Conservation (phyloP, 2,888 invertebrate genomes). For the Baronia brevicornis region DNA sequence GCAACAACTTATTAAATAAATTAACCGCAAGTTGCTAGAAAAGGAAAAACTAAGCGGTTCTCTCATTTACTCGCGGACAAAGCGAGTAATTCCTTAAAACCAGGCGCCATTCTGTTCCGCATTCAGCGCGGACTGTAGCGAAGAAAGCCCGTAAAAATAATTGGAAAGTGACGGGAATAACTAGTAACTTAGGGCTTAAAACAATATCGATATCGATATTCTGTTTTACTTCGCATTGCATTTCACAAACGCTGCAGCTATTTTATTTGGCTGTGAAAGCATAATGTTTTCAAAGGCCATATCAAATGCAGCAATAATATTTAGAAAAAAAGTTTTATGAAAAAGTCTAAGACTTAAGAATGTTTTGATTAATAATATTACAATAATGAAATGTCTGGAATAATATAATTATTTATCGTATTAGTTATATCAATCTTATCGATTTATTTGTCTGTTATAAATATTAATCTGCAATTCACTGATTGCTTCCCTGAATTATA, state of each 20-base stretch:
- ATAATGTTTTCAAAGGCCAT: no score
- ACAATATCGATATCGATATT: conserved; percentile 16
- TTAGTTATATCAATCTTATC: no score
- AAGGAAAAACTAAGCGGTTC: conserved; percentile 63
- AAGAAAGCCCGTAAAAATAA: conserved; percentile 71
- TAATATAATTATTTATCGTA: no score
- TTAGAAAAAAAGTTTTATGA: conserved; percentile 18
- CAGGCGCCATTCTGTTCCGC: conserved; percentile 49
- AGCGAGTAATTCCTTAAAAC: conserved; percentile 65
- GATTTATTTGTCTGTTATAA: no score
- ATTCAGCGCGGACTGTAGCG: conserved; percentile 52
- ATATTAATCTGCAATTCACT: no score
- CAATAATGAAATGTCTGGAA: no score
- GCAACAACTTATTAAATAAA: conserved; percentile 72
- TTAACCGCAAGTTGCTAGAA: conserved; percentile 66
- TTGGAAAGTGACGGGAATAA: conserved; percentile 69
- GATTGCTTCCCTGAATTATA: no score
- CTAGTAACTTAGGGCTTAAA: conserved; percentile 23
- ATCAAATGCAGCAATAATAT: no score
- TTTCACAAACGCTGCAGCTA: no score
- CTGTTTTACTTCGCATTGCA: no score
- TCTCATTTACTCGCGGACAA: conserved; percentile 49
- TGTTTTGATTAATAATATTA: no score
- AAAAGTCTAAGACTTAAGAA: conserved; percentile 7
- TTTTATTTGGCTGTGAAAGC: no score